Evolutionary conservation across 2,888 invertebrate genomes (phyloP).

Genomic region (Drosophila prostipennis): DNA sequence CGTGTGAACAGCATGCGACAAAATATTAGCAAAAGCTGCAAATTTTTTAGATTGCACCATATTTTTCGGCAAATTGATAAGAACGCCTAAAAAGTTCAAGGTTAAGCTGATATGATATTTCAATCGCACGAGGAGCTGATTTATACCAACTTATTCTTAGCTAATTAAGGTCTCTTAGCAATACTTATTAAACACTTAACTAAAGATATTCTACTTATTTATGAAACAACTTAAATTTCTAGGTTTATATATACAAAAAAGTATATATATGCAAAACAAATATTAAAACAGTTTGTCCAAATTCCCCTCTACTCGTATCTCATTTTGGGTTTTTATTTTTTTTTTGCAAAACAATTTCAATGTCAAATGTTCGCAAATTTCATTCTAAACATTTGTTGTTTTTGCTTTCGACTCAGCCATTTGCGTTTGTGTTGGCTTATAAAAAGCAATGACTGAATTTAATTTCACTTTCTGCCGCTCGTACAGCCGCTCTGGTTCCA

Average conservation of each 20-base stretch:
- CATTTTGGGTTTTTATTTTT: background rate
- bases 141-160: too few relatives aligned
- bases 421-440: constrained; percentile 24
- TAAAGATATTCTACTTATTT: background rate
- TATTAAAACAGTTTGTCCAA: constrained; percentile 48
- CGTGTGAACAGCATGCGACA: constrained; percentile 35
- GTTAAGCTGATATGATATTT: constrained; percentile 54
- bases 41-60: constrained; percentile 13
- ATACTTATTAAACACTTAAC: background rate
- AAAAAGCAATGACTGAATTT: constrained; percentile 65
- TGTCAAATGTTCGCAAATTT: constrained; percentile 60
- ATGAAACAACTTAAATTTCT: background rate
- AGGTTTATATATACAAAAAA: background rate
- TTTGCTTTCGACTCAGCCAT: background rate
- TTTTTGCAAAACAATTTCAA: constrained; percentile 56
- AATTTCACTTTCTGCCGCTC: constrained; percentile 49
- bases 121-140: background rate
- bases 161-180: background rate
- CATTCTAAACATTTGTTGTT: constrained; percentile 38
- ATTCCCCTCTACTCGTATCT: constrained; percentile 40
- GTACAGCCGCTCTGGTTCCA: constrained; percentile 11
- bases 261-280: constrained; percentile 17
- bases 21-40: constrained; percentile 43
- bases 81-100: constrained; percentile 47
- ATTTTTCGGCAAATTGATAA: constrained; percentile 48